Evolutionary conservation across 2,888 invertebrate genomes (phyloP), one percentile per base, ranked within the genome.

Genomic region (Isotomurus palustris): DNA sequence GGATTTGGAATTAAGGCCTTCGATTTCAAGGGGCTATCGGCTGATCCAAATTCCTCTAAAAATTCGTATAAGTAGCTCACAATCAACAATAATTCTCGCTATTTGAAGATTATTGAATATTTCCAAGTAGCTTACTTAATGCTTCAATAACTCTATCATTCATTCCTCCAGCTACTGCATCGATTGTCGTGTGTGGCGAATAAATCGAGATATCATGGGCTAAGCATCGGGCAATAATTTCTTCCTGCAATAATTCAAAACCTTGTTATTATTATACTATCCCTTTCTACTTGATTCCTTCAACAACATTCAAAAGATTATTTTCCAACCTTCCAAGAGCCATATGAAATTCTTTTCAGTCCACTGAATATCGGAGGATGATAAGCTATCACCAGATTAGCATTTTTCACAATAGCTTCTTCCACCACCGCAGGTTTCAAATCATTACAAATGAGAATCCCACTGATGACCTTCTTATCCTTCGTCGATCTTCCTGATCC

Each of bases 281-380:
- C 29, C 4, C 35, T 24, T 8, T 29, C 44, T 12, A 41, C 12
- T 12, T 41, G 10, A 21, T 41, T 41, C 17, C n/a, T 8, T n/a
- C 10, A 41, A 41, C 32, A 32, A 32, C 14, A 32, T 32, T 32
- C 32, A 32, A 32, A 14, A 32, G 14, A 32, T 32, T 32, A 32
- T 10, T 32, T 32, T 14, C 32, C 32, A 76, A 88, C 87, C 82
- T 86, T 82, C 90, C 84, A 84, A 12, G 75, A 75, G 19, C 71
- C 70, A 53, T 75, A 78, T 2, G 85, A 83, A 36, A 96, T 78
- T 35, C 85, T 81, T 73, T 91, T 94, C 53, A 96, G 71, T 5
- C 91, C 84, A 14, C 81, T 78, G 76, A 96, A 96, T 74, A 96
- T 88, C 19, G 92, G 92, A n/a, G 96, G 96, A 79, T 96, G 96